Conservation (phyloP, 2,113 vertebrate genomes). For the Tupaia chinensis region DNA sequence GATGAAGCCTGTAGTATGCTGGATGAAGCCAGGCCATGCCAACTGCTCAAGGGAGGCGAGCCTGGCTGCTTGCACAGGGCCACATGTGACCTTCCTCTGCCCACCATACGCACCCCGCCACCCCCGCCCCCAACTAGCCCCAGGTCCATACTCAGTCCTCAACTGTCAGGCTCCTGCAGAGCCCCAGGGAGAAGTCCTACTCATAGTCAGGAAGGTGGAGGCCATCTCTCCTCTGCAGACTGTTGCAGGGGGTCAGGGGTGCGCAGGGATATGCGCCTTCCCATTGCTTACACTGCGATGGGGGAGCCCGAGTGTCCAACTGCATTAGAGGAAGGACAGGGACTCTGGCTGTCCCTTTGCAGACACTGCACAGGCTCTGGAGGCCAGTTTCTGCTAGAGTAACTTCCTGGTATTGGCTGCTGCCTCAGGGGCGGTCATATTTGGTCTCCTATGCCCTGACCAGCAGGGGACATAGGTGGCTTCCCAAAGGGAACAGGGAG, state of each 20-base stretch:
- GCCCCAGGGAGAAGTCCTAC: background rate
- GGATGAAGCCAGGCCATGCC: no score
- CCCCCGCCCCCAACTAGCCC: no score
- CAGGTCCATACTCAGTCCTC: no score
- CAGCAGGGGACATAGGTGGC: background rate
- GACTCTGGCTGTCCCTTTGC: background rate
- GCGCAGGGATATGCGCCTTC: background rate
- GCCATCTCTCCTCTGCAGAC: fast-evolving
- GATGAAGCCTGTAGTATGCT: background rate
- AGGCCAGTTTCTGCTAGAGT: background rate
- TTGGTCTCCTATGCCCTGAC: background rate
- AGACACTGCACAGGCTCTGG: background rate
- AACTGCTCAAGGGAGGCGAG: no score
- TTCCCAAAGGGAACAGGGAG: background rate
- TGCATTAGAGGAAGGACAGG: background rate
- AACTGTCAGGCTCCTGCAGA: fast-evolving
- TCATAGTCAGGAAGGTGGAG: background rate
- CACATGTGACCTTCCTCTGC: background rate
- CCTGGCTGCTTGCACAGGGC: background rate
- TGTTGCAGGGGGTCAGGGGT: no score
- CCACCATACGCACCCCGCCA: background rate
- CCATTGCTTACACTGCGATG: no score
- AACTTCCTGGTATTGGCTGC: background rate
- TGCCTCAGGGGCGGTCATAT: background rate
- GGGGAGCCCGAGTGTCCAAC: background rate